These are phyloP conservation scores for Orchesellides sinensis DNA, from an alignment of 2,888 invertebrate genomes.

Conservation along the genomic window DNA sequence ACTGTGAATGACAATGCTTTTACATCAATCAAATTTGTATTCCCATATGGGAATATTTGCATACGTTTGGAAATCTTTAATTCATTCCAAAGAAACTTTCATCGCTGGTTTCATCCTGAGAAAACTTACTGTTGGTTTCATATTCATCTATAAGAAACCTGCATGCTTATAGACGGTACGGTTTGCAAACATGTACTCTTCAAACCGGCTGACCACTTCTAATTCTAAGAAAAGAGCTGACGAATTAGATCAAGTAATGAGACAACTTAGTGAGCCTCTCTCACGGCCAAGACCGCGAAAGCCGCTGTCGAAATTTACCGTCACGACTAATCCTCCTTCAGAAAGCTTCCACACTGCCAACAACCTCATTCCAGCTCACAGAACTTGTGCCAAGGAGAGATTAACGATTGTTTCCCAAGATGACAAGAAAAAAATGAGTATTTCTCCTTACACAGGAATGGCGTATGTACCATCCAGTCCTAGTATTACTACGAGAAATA, in stretches of 20 bases:
- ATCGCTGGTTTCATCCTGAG: too few relatives aligned
- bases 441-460: slow-evolving; percentile 4
- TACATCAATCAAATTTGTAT: too few relatives aligned
- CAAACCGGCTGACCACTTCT: too few relatives aligned
- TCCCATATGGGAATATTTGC: too few relatives aligned
- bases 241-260: too few relatives aligned
- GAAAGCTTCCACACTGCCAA: not conserved
- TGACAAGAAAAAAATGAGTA: slow-evolving; percentile 21
- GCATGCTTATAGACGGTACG: not conserved
- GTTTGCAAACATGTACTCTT: not conserved
- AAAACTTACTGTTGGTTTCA: too few relatives aligned
- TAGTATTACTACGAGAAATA: slow-evolving; percentile 15
- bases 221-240: too few relatives aligned
- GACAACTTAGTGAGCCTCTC: slow-evolving; percentile 25
- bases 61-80: too few relatives aligned
- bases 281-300: slow-evolving; percentile 24
- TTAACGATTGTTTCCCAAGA: slow-evolving; percentile 7
- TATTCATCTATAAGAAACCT: too few relatives aligned
- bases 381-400: slow-evolving; percentile 20
- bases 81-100: too few relatives aligned
- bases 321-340: slow-evolving; percentile 1
- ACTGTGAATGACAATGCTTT: too few relatives aligned
- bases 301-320: slow-evolving; percentile 42
- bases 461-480: not conserved
- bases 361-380: slow-evolving; percentile 36